These are phyloP conservation scores for Polylopha cassiicola DNA, from an alignment of 2,888 invertebrate species.

Conservation along the genomic window DNA sequence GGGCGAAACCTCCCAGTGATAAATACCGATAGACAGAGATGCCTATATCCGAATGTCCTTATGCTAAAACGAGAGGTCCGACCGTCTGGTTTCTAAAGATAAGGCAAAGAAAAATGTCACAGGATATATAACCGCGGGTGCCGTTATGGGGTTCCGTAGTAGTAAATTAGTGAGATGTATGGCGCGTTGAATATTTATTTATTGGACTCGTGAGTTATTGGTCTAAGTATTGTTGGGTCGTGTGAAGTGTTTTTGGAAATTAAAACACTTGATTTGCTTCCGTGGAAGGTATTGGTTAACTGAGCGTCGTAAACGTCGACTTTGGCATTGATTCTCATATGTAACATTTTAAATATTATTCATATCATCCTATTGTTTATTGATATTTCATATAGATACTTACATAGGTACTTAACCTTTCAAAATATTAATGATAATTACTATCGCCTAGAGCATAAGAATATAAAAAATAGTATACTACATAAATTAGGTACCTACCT, in stretches of 20 bases:
- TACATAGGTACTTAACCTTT: too few species aligned
- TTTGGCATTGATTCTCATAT: too few species aligned
- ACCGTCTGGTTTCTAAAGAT: slow-evolving; percentile 65
- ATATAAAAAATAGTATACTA: too few species aligned
- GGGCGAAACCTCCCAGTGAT: slow-evolving; percentile 46
- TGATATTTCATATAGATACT: too few species aligned
- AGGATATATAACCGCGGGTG: slow-evolving; percentile 66
- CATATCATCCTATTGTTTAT: too few species aligned
- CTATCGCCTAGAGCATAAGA: too few species aligned
- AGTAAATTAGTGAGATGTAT: slow-evolving; percentile 75
- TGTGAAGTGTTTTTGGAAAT: slow-evolving; percentile 28
- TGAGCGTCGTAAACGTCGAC: too few species aligned
- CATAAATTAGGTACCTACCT: too few species aligned
- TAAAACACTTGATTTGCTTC: too few species aligned
- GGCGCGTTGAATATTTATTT: slow-evolving; percentile 73
- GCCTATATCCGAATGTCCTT: slow-evolving; percentile 23
- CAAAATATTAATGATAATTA: too few species aligned
- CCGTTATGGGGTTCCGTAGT: slow-evolving; percentile 65
- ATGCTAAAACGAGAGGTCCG: slow-evolving; percentile 35
- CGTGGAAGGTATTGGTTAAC: too few species aligned
- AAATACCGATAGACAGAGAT: slow-evolving; percentile 45
- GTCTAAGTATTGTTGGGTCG: slow-evolving; percentile 27
- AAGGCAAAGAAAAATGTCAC: slow-evolving; percentile 74
- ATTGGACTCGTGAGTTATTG: slow-evolving; percentile 54
- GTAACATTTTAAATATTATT: too few species aligned